A percentile compares a stretch with the other conserved stretches of the same genome.
phyloP scores from a whole-genome alignment of 2,797 vertebrate genomes.

The Geotrypetes seraphini region DNA sequence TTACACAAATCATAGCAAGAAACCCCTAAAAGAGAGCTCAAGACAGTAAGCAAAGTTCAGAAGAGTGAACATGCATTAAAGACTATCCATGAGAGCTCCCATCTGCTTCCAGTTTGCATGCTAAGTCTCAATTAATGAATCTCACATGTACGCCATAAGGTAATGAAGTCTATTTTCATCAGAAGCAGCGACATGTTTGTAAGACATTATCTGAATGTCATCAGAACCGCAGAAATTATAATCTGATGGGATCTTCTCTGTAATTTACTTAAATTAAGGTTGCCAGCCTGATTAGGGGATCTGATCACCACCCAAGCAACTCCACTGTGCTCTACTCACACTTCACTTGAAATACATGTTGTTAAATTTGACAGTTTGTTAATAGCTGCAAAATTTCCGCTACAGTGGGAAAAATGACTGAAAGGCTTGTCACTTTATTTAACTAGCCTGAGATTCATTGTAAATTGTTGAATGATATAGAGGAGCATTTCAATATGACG shows the following conservation, averaged over 20 bases:
- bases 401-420: slow-evolving; percentile 48
- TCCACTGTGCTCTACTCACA: slow-evolving; percentile 22
- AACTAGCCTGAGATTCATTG: no score
- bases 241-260: slow-evolving; percentile 55
- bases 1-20: slow-evolving; percentile 12
- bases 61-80: slow-evolving; percentile 44
- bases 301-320: slow-evolving; percentile 58
- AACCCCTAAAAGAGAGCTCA: slow-evolving; percentile 1
- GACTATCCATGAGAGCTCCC: slow-evolving; percentile 64
- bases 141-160: slow-evolving; percentile 52
- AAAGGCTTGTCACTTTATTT: slow-evolving; percentile 48
- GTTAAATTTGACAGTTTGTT: slow-evolving; percentile 53
- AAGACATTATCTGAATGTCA: slow-evolving; percentile 51
- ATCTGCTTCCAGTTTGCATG: slow-evolving; percentile 71
- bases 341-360: slow-evolving; percentile 61
- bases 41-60: slow-evolving; percentile 11
- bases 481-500: no score
- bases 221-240: slow-evolving; percentile 61
- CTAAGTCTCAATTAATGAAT: slow-evolving; percentile 68
- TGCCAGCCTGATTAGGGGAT: slow-evolving; percentile 48
- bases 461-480: no score
- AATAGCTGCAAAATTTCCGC: slow-evolving; percentile 45
- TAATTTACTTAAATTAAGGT: slow-evolving; percentile 45
- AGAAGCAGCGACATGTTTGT: slow-evolving; percentile 35
- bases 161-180: slow-evolving; percentile 45